These are phyloP conservation scores for Antheraea assamensis DNA, from an alignment of 2,888 invertebrate species.

Conservation along the genomic window DNA sequence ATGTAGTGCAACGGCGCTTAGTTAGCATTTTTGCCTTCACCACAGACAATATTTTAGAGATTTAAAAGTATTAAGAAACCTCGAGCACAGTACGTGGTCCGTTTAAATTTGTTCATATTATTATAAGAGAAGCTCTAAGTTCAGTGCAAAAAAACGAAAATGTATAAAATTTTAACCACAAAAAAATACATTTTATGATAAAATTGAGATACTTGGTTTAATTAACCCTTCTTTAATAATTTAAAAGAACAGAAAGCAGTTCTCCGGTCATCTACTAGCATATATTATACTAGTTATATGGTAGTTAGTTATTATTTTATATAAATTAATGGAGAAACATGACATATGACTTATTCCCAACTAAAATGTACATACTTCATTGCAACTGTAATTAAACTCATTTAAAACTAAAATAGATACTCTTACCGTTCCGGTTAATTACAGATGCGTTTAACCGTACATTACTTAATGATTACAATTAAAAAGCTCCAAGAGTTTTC, in stretches of 20 bases:
- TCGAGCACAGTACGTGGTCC: slow-evolving; percentile 33
- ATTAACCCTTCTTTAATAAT: too few relatives aligned
- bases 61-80: slow-evolving; percentile 71
- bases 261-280: too few relatives aligned
- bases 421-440: slow-evolving; percentile 19
- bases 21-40: slow-evolving; percentile 63
- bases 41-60: slow-evolving; percentile 76
- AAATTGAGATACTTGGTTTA: neutral
- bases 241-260: too few relatives aligned
- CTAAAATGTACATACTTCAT: neutral
- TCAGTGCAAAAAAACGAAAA: neutral
- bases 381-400: neutral
- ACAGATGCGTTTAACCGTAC: slow-evolving; percentile 26
- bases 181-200: neutral
- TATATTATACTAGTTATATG: too few relatives aligned
- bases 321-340: too few relatives aligned
- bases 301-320: too few relatives aligned
- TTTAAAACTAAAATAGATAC: slow-evolving; percentile 10
- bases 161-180: too few relatives aligned
- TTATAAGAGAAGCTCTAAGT: neutral
- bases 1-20: slow-evolving; percentile 50
- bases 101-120: neutral
- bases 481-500: slow-evolving; percentile 52
- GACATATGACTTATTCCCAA: too few relatives aligned
- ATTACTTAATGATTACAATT: slow-evolving; percentile 44